Evolutionary conservation across 2,113 vertebrate genomes (phyloP).

Genomic region (Atherinomorus stipes): DNA sequence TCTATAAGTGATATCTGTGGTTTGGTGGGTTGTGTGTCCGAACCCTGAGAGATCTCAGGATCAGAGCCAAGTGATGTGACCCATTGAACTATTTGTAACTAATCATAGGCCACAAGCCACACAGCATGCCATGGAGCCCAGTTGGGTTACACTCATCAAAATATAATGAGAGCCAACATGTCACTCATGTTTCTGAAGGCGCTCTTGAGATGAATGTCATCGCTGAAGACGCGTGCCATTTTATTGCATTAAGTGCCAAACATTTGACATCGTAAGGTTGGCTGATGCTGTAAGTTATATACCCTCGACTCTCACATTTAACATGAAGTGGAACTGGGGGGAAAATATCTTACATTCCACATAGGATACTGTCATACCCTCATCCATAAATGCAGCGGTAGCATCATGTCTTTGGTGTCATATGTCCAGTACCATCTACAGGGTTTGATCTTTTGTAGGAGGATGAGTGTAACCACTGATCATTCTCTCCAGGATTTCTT

Average conservation of each 20-base stretch:
- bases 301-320: slow-evolving; percentile 15
- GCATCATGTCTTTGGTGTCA: slow-evolving; percentile 58
- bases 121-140: slow-evolving; percentile 55
- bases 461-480: slow-evolving; percentile 49
- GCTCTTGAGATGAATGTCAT: slow-evolving; percentile 51
- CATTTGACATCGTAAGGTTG: slow-evolving; percentile 35
- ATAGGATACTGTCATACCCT: slow-evolving; percentile 32
- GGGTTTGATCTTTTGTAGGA: slow-evolving; percentile 70
- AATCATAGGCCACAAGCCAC: slow-evolving; percentile 74
- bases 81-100: slow-evolving; percentile 77
- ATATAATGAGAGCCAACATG: slow-evolving; percentile 65
- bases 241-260: slow-evolving; percentile 41
- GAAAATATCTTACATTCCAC: slow-evolving; percentile 29
- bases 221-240: slow-evolving; percentile 39
- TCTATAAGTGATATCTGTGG: slow-evolving; percentile 19
- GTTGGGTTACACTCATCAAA: slow-evolving; percentile 72
- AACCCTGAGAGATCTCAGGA: slow-evolving; percentile 48
- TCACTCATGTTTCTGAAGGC: slow-evolving; percentile 61
- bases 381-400: slow-evolving; percentile 61
- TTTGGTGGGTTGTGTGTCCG: slow-evolving; percentile 29
- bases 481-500: slow-evolving; percentile 62
- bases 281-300: slow-evolving; percentile 33
- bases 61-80: slow-evolving; percentile 60
- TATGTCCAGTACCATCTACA: slow-evolving; percentile 53
- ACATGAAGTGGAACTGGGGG: slow-evolving; percentile 15